phyloP scores from a whole-genome alignment of 2,113 vertebrate genomes.

The Cyrtonyx montezumae region DNA sequence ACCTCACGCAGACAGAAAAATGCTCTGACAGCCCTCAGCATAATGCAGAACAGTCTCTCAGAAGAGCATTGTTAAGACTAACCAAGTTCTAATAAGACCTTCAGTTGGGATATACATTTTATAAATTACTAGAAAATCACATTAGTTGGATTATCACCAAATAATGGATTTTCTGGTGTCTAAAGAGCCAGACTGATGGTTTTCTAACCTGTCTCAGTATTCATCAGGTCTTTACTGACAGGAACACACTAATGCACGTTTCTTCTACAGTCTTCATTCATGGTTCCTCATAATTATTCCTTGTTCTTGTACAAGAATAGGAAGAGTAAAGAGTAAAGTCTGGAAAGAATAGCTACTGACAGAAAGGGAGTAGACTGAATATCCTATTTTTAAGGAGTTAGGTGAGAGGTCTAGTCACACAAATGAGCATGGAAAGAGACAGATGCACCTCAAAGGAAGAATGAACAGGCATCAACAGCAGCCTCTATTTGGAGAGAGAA shows the following conservation, averaged over 20 bases:
- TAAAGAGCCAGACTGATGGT: background rate
- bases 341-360: background rate
- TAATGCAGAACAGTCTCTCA: background rate
- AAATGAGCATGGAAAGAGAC: background rate
- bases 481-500: background rate
- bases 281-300: background rate
- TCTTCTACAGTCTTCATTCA: background rate
- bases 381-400: background rate
- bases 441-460: background rate
- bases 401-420: background rate
- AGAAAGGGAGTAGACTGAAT: background rate
- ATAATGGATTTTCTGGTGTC: background rate
- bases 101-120: background rate
- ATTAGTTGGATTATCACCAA: background rate
- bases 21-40: background rate
- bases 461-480: background rate
- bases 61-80: background rate
- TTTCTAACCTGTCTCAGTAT: background rate
- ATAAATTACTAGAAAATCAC: background rate
- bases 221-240: background rate
- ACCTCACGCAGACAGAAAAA: background rate
- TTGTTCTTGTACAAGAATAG: background rate
- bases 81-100: background rate
- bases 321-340: background rate
- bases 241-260: rapidly evolving